Evolutionary conservation across 2,888 invertebrate genomes (phyloP), one percentile per base, ranked within the genome.

Genomic region (Temnothorax rugatulus): DNA sequence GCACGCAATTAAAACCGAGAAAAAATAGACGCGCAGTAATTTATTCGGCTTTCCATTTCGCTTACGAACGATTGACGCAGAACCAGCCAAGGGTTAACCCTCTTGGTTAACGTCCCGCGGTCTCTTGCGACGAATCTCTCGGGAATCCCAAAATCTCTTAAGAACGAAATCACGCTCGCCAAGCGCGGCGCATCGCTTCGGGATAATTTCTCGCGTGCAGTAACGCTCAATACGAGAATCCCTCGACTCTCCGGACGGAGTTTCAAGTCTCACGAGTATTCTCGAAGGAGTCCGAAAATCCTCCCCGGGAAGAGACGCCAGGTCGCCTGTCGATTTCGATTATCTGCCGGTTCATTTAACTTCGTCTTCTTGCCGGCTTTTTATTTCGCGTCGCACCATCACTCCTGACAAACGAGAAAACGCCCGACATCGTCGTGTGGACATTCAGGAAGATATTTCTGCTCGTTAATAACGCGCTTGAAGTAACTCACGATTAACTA

Each of bases 301-400:
- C 54, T 77, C 47, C 38, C 57, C 57, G 38, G 52, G 61, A 69
- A 79, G 81, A 79, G 81, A 79, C 59, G 54, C 84, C 79, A 79
- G 76, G 64, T 84, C 90, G 81, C 79, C 85, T 84, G 90, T 89
- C 87, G 86, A 90, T 90, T 90, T 85, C 88, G 89, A 89, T 90
- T 90, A 88, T 81, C 54, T 71, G 73, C 74, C 87, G 88, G 91
- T 92, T 92, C 92, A 91, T 92, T 92, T 91, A 92, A 92, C 89
- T 82, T 83, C 77, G 82, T 84, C 74, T 87, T 76, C 83, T 59
- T 75, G 82, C 81, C 81, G 71, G 52, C 82, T 84, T 87, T 83
- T 84, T 85, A 74, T 82, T 75, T 75, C 25, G 66, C 86, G 59
- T 86, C 57, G 85, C 84, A 38, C 44, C 41, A 25, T 77, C 54